Evolutionary conservation across 2,113 vertebrate species (phyloP).

Genomic region (Orcinus orca): DNA sequence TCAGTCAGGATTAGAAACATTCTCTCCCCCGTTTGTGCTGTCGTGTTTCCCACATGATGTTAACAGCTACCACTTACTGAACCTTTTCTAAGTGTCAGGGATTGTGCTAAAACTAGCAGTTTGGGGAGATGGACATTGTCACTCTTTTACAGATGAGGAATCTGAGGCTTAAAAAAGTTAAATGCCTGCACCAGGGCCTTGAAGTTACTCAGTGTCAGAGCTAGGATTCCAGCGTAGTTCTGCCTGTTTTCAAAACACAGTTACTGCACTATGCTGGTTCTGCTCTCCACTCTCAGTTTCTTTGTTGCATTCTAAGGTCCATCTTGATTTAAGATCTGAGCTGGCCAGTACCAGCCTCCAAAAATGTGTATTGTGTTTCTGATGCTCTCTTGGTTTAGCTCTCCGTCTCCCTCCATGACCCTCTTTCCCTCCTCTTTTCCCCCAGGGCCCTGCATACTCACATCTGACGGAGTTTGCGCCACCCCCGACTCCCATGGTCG

Average conservation of each 20-base stretch:
- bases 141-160: neutral
- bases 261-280: neutral
- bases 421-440: neutral
- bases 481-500: slow-evolving; percentile 97
- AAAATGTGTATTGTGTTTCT: neutral
- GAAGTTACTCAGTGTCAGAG: neutral
- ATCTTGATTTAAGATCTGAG: neutral
- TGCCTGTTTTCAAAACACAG: neutral
- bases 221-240: neutral
- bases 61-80: neutral
- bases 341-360: neutral
- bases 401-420: neutral
- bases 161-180: neutral
- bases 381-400: neutral
- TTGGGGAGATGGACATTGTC: neutral
- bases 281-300: neutral
- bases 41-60: neutral
- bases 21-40: neutral
- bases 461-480: slow-evolving; percentile 98
- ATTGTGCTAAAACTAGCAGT: neutral
- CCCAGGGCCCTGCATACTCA: slow-evolving; percentile 93
- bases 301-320: neutral
- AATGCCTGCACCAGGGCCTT: neutral
- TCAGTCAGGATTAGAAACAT: neutral
- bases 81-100: neutral